A percentile compares a stretch with the other conserved stretches of the same genome.
phyloP scores from a whole-genome alignment of 2,113 vertebrate genomes.

The Salvelinus sp. region DNA sequence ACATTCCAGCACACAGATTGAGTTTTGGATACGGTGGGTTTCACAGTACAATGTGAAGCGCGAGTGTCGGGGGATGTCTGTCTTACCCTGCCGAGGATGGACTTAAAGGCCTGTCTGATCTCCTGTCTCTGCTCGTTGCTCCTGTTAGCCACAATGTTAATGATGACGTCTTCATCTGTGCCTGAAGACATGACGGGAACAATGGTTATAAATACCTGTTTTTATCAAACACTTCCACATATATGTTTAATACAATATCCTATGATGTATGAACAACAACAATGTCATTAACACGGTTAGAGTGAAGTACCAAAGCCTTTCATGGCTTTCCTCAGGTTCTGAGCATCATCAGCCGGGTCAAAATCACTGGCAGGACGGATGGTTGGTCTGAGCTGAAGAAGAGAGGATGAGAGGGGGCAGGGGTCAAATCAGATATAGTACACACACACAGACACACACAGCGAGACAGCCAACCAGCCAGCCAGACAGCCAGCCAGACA shows the following conservation, averaged over 20 bases:
- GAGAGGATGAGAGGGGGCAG: constrained; percentile 6
- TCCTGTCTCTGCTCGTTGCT: constrained; percentile 91
- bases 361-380: constrained; percentile 69
- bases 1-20: neutral
- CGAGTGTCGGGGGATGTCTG: neutral
- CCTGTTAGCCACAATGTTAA: constrained; percentile 83
- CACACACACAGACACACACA: constrained; percentile 1
- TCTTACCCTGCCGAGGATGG: constrained; percentile 89
- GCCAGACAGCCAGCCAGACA: neutral
- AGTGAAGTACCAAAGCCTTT: constrained; percentile 91
- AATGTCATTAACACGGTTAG: neutral
- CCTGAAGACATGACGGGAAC: constrained; percentile 67
- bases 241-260: too few species aligned
- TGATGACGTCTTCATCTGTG: constrained; percentile 89
- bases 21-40: neutral
- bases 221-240: too few species aligned
- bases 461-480: neutral
- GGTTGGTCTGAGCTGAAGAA: constrained; percentile 81
- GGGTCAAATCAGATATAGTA: neutral
- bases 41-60: neutral
- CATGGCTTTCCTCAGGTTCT: constrained; percentile 94
- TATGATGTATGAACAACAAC: neutral
- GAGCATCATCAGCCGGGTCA: constrained; percentile 83
- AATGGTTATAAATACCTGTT: neutral
- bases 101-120: constrained; percentile 90